Percentiles rank a stretch among this genome's conserved stretches.
phyloP scores from a whole-genome alignment of 2,113 vertebrate species.

The Bos taurus region DNA sequence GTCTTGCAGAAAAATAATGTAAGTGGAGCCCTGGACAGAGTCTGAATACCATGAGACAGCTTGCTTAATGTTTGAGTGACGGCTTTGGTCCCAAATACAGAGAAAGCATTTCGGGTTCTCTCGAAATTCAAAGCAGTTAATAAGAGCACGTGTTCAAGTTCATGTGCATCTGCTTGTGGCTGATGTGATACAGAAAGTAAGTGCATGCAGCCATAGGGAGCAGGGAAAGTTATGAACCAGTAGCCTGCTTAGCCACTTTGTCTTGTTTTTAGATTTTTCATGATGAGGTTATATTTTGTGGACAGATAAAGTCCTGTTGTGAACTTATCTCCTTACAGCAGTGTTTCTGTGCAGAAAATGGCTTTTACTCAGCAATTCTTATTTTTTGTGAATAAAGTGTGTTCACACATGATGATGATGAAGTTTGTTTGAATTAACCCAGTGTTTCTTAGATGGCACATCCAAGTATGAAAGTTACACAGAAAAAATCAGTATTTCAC shows the following conservation, averaged over 20 bases:
- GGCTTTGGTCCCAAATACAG: not conserved
- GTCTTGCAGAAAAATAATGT: conserved; percentile 98
- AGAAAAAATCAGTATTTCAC: not conserved
- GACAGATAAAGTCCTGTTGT: not conserved
- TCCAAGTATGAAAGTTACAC: not conserved
- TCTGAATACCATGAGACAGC: not conserved
- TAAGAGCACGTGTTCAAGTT: not conserved
- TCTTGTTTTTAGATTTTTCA: not conserved
- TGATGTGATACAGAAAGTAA: conserved; percentile 1
- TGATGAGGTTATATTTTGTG: not conserved
- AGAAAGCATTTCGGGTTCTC: not conserved
- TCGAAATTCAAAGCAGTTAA: not conserved
- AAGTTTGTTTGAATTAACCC: not conserved
- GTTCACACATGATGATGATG: not conserved
- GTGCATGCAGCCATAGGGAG: not conserved
- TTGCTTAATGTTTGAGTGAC: not conserved
- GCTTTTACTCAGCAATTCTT: not conserved
- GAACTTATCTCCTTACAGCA: not conserved
- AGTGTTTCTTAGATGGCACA: not conserved
- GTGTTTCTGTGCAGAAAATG: not conserved
- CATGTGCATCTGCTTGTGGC: not conserved
- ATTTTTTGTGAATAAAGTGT: not conserved
- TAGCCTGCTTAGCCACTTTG: not conserved
- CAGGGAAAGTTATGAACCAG: not conserved
- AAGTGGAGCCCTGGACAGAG: conserved; percentile 76